Evolutionary conservation across 2,888 invertebrate genomes (phyloP), one percentile per base, ranked within the genome.

Genomic region (Pimpla rufipes): DNA sequence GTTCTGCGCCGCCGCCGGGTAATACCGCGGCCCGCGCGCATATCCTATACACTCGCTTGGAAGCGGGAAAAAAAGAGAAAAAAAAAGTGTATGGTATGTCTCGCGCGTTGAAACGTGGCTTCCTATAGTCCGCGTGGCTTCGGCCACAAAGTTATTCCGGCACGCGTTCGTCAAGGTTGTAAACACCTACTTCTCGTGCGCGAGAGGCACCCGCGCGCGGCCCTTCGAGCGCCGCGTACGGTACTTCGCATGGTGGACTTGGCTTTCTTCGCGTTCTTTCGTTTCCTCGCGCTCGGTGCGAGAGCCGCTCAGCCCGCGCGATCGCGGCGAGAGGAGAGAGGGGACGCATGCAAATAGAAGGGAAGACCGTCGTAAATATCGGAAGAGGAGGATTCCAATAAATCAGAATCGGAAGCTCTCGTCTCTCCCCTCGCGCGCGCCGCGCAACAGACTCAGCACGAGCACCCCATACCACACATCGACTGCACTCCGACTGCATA

Each of bases 351-450:
- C 81, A 57, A 84, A 75, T 68, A 66, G 67, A 68, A 81, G 85
- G 87, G 85, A 86, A 87, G 86, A 70, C 29, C 50, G 57, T 89
- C 88, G 88, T 89, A 87, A 88, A 91, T 91, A 90, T 91, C 90
- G 92, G 91, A 92, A 91, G 90, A 88, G 90, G 89, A 92, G 90
- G 89, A 92, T 92, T 91, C 89, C 91, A 90, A 92, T 92, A 91
- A 92, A 92, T 91, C 91, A 91, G 90, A 91, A 91, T 92, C 92
- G 92, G 92, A 92, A 92, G 91, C 90, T 89, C 87, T 85, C 87
- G 79, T 83, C 79, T 76, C 89, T 88, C 88, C 85, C 87, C 85
- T 86, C 68, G 35, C 29, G 47, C 57, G 83, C 86, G 47, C 62
- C 75, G 47, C 81, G 73, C 50, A 68, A 50, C 52, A 73, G 75